Conservation (phyloP, 2,113 vertebrate species). For the Aramus guarauna region DNA sequence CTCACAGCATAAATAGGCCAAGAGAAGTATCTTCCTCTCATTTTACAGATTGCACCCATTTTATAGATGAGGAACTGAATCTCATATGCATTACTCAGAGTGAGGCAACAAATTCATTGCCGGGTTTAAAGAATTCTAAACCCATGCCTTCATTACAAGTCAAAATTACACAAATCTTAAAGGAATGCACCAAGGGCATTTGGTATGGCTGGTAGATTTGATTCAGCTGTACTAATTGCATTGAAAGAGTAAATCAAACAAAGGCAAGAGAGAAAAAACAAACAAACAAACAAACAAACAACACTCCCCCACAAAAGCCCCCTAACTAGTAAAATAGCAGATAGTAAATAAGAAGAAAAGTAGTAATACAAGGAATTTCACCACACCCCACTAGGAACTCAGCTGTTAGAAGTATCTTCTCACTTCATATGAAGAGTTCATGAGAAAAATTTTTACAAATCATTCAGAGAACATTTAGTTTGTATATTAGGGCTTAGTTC, state of each 20-base stretch:
- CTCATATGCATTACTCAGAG: not conserved
- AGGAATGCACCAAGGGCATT: not conserved
- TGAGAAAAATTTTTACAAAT: not conserved
- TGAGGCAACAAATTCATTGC: not conserved
- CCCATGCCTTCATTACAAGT: not conserved
- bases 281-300: too few species aligned
- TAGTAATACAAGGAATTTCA: not conserved
- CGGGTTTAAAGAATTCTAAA: not conserved
- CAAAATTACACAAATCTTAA: not conserved
- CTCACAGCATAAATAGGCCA: not conserved
- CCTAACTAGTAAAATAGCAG: not conserved
- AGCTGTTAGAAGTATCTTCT: not conserved
- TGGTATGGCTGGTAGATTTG: not conserved
- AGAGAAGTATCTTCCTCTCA: not conserved
- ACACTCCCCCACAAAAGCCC: too few species aligned
- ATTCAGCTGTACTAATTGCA: not conserved
- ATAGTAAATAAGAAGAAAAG: not conserved
- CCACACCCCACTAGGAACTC: not conserved
- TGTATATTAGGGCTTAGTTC: not conserved
- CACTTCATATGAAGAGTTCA: not conserved
- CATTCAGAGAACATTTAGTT: not conserved
- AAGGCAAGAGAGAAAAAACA: not conserved
- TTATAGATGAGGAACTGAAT: not conserved
- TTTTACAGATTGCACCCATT: not conserved
- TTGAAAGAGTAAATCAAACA: not conserved